phyloP scores from a whole-genome alignment of 2,888 invertebrate genomes.

The Dryobotodes eremita region DNA sequence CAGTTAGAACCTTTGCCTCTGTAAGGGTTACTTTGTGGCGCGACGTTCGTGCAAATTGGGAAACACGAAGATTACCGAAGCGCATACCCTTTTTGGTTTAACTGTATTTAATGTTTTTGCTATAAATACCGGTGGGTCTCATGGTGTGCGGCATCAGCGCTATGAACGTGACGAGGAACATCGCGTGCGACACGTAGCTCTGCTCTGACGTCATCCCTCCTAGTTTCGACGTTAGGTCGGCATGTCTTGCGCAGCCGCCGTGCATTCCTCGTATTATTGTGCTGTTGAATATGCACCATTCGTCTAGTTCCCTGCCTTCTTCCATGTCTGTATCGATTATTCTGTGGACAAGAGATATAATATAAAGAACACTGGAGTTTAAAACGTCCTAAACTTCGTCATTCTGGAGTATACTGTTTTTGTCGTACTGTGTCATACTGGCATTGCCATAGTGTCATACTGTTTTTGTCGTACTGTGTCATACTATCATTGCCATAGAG shows the following conservation, averaged over 20 bases:
- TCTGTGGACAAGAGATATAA: slow-evolving; percentile 76
- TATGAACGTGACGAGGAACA: slow-evolving; percentile 73
- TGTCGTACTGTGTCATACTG: not conserved
- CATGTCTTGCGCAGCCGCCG: slow-evolving; percentile 80
- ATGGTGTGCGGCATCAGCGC: slow-evolving; percentile 61
- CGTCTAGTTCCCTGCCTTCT: slow-evolving; percentile 86
- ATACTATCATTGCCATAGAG: not conserved
- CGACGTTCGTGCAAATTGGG: not conserved
- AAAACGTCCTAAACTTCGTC: not conserved
- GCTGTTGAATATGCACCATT: slow-evolving; percentile 85
- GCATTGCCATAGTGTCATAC: not conserved
- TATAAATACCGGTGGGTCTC: slow-evolving; percentile 60
- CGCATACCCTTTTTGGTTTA: not conserved
- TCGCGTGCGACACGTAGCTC: slow-evolving; percentile 75
- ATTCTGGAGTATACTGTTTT: not conserved
- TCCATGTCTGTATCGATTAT: slow-evolving; percentile 94
- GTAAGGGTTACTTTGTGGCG: not conserved
- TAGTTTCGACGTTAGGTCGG: slow-evolving; percentile 81
- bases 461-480: not conserved
- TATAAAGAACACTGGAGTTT: not conserved
- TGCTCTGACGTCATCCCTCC: slow-evolving; percentile 81
- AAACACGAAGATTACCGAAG: not conserved
- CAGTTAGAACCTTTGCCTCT: no score
- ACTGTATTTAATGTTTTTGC: not conserved
- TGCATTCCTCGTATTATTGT: slow-evolving; percentile 82